Evolutionary conservation across 1,140 invertebrate genomes (phyloP), one percentile per base, ranked within the genome.

Genomic region (Chironomus striatipennis): DNA sequence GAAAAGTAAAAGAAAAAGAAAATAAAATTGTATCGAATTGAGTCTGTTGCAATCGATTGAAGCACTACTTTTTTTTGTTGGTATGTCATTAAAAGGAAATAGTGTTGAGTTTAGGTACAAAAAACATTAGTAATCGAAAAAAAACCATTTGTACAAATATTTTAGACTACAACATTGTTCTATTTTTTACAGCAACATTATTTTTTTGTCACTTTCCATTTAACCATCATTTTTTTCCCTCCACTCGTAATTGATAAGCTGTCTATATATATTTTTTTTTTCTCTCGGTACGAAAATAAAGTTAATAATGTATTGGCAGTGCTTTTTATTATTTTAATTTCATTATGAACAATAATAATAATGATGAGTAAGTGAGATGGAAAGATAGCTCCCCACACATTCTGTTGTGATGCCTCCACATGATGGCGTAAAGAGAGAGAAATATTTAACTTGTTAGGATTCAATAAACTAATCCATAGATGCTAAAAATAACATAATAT

Each of bases 191-290:
- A 5, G 9, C n/a, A 57, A 47, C 43, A 10, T 10, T n/a, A n/a
- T n/a, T 47, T 47, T 47, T 47, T 47, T 47, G 43, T 47, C 43
- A 47, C 43, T 47, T 47, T 57, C 24, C 47, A 57, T 57, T 57
- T 57, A 57, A 57, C 12, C 47, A 57, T 57, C 47, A 57, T 15
- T 57, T 57, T 57, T 57, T 15, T 34, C 24, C 24, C 24, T 5
- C 5, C 24, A 34, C 2, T 34, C 24, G 24, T 34, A 57, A 57
- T 5, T 57, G 12, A 5, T 57, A 57, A 34, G 24, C n/a, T 47
- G 12, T 4, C 12, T 7, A 47, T 47, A 47, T 12, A 47, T 12
- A 47, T 47, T 47, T 57, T 15, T 15, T 57, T 57, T n/a, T n/a
- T n/a, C 12, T 57, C 47, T 57, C 5, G 4, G n/a, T 57, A 57